Evolutionary conservation across 53 echinoderm and acorn worm species (phyloP).

Genomic region (Actinopyga echinites): DNA sequence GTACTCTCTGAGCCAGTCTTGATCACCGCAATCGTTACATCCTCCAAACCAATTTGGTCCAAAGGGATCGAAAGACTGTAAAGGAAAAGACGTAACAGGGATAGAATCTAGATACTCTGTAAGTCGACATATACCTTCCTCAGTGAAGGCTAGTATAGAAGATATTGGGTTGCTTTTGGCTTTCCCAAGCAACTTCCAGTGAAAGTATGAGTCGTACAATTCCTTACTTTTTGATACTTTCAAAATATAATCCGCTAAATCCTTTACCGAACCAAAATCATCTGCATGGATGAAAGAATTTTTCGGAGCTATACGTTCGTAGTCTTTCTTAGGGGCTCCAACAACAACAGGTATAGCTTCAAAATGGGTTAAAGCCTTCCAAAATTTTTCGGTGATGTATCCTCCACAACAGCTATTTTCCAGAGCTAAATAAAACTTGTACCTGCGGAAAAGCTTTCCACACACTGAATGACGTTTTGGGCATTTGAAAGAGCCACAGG

Average conservation of each 20-base stretch:
- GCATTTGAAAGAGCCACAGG: not conserved
- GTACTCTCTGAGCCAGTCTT: not conserved
- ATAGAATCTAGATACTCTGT: no score
- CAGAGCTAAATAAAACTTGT: slow-evolving; percentile 22
- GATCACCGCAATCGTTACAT: not conserved
- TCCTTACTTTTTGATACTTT: not conserved
- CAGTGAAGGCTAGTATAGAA: not conserved
- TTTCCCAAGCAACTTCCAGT: not conserved
- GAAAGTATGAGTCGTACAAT: not conserved
- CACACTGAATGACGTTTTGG: slow-evolving; percentile 7
- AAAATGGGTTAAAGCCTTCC: slow-evolving; percentile 10
- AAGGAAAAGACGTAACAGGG: no score
- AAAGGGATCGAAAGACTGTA: not conserved
- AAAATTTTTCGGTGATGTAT: slow-evolving; percentile 18
- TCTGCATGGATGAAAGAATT: slow-evolving; percentile 15
- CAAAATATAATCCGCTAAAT: not conserved
- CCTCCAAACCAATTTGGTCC: no score
- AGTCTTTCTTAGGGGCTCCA: slow-evolving; percentile 1
- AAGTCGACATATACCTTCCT: no score
- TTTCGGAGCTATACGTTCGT: not conserved
- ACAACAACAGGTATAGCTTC: slow-evolving; percentile 32
- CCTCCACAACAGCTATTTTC: no score
- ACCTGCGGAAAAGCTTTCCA: not conserved
- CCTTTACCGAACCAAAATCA: no score
- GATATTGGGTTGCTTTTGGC: not conserved